phyloP scores from a whole-genome alignment of 1,140 invertebrate species.

The Cardiocondyla obscurior region DNA sequence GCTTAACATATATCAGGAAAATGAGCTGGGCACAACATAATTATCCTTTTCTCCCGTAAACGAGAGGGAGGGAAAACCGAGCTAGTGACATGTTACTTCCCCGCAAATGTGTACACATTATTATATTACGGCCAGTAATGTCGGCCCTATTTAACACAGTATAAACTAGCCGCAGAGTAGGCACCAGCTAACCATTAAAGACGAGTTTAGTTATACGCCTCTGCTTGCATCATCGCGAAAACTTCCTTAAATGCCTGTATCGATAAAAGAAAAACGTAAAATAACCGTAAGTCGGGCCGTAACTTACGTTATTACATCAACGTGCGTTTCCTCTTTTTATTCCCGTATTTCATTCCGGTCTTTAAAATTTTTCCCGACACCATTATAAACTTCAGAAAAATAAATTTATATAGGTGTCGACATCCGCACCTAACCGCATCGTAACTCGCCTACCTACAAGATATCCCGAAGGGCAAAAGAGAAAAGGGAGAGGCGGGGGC shows the following conservation, averaged over 20 bases:
- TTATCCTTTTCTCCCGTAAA: constrained; percentile 48
- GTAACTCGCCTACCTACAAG: background rate
- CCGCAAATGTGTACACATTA: background rate
- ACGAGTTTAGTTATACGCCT: background rate
- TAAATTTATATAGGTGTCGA: background rate
- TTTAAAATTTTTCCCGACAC: background rate
- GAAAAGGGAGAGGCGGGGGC: background rate
- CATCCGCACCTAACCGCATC: background rate
- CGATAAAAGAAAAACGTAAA: constrained; percentile 14
- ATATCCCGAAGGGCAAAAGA: background rate
- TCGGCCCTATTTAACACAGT: constrained; percentile 55
- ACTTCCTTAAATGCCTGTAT: constrained; percentile 4
- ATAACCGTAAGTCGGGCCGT: constrained; percentile 2
- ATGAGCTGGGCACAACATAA: constrained; percentile 46
- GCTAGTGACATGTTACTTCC: background rate
- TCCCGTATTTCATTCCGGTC: background rate
- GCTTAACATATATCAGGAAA: constrained; percentile 57
- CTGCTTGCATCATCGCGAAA: too few relatives aligned
- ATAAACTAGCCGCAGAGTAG: constrained; percentile 46
- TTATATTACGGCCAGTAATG: constrained; percentile 29
- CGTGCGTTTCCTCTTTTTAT: background rate
- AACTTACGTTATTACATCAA: background rate
- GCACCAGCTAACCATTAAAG: constrained; percentile 7
- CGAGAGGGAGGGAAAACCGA: background rate
- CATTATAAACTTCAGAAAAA: background rate